phyloP scores from a whole-genome alignment of 2,113 vertebrate species.

The Bungarus multicinctus region DNA sequence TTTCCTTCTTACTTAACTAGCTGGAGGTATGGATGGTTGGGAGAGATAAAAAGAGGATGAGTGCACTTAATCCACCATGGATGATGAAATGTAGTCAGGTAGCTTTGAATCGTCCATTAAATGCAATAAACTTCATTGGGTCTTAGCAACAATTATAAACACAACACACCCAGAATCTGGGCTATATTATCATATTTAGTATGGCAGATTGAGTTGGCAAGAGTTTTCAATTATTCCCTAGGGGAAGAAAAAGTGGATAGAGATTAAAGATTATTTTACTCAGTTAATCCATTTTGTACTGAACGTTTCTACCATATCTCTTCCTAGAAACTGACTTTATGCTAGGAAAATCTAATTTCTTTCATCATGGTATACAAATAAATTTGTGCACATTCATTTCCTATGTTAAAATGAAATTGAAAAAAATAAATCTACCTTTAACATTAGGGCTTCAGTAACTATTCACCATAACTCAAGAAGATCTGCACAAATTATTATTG shows the following conservation, averaged over 20 bases:
- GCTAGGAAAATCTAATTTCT: conserved; percentile 31
- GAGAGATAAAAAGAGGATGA: neutral
- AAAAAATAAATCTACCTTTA: conserved; percentile 28
- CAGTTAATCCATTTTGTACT: conserved; percentile 29
- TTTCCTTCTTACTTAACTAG: neutral
- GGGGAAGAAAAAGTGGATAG: conserved; percentile 19
- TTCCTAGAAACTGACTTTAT: conserved; percentile 41
- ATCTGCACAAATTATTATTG: conserved; percentile 10
- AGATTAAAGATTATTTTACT: conserved; percentile 39
- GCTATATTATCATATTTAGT: neutral
- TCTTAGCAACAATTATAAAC: conserved; percentile 23
- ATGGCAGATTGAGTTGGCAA: conserved; percentile 4
- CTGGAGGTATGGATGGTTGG: too few species aligned
- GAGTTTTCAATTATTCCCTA: conserved; percentile 40
- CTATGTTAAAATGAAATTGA: conserved; percentile 22
- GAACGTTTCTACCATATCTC: conserved; percentile 34
- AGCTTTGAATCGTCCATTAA: neutral
- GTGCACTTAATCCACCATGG: neutral
- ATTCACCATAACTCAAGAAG: conserved; percentile 29
- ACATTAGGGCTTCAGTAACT: conserved; percentile 17
- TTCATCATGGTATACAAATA: conserved; percentile 38
- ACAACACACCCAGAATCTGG: conserved; percentile 5
- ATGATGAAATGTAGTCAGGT: neutral
- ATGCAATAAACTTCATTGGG: neutral
- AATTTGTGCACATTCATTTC: conserved; percentile 15